phyloP scores from a whole-genome alignment of 2,797 vertebrate genomes.

The Prionace glauca region DNA sequence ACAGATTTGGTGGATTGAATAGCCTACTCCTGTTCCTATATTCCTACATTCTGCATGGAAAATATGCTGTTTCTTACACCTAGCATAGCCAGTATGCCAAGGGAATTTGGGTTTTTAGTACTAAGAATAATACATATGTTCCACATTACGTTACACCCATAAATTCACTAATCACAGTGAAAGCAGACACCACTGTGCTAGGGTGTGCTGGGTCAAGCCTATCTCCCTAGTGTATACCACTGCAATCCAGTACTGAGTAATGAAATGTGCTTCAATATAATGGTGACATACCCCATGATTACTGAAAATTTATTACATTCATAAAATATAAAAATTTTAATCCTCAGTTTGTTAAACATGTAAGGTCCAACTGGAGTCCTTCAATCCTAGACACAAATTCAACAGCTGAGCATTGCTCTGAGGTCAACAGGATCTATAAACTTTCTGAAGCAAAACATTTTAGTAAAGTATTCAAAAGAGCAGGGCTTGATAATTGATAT shows the following conservation, averaged over 20 bases:
- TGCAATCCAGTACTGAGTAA: constrained; percentile 18
- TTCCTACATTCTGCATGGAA: neutral
- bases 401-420: neutral
- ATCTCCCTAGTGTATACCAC: neutral
- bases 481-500: neutral
- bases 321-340: constrained; percentile 5
- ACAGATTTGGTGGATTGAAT: neutral
- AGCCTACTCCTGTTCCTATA: neutral
- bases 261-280: constrained; percentile 9
- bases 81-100: constrained; percentile 15
- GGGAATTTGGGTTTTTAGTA: constrained; percentile 10
- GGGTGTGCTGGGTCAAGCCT: constrained; percentile 29
- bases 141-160: constrained; percentile 30
- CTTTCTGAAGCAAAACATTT: neutral
- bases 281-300: neutral
- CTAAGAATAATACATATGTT: constrained; percentile 35
- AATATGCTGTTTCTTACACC: constrained; percentile 19
- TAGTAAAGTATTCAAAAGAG: neutral
- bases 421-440: neutral
- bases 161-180: constrained; percentile 35
- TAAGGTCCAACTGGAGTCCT: neutral
- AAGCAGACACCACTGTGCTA: constrained; percentile 31
- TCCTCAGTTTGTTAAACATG: neutral
- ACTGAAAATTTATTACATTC: constrained; percentile 33
- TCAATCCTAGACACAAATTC: neutral